Evolutionary conservation across 2,113 vertebrate species (phyloP).

Genomic region (Alethe diademata): DNA sequence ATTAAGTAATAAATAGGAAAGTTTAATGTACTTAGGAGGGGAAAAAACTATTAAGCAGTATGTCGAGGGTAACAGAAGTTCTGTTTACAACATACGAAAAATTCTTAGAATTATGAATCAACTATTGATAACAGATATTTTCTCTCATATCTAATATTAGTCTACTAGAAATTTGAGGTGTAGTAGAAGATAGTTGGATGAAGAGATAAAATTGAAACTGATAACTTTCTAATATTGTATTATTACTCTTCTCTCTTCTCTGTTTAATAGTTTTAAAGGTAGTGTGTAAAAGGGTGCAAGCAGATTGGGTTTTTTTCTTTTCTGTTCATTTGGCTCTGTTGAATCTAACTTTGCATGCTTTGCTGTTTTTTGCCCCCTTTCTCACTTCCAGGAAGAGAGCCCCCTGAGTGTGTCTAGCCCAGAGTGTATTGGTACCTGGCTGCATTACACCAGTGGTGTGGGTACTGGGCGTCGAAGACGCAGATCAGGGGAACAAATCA

Average conservation of each 20-base stretch:
- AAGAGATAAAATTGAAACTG: not conserved
- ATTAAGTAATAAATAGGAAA: slow-evolving; percentile 37
- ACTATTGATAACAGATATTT: not conserved
- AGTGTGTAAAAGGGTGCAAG: slow-evolving; percentile 56
- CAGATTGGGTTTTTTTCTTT: slow-evolving; percentile 74
- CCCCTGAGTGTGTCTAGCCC: slow-evolving; percentile 97
- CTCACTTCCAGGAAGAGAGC: slow-evolving; percentile 94
- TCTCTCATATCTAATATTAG: not conserved
- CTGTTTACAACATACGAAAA: not conserved
- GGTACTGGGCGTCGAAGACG: slow-evolving; percentile 96
- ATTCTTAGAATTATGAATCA: not conserved
- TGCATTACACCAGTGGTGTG: slow-evolving; percentile 94
- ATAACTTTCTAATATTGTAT: not conserved
- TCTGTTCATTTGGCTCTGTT: slow-evolving; percentile 82
- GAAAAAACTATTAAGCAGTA: slow-evolving; percentile 46
- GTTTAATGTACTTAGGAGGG: not conserved
- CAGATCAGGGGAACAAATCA: slow-evolving; percentile 97
- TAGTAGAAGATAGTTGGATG: not conserved
- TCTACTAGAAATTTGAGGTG: not conserved
- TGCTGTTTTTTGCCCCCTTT: slow-evolving; percentile 86
- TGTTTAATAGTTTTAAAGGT: slow-evolving; percentile 60
- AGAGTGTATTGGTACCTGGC: slow-evolving; percentile 95
- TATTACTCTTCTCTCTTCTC: not conserved
- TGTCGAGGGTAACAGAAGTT: not conserved
- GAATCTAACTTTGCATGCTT: slow-evolving; percentile 92